phyloP scores from a whole-genome alignment of 2,113 vertebrate genomes.

The Chloebia gouldiae region DNA sequence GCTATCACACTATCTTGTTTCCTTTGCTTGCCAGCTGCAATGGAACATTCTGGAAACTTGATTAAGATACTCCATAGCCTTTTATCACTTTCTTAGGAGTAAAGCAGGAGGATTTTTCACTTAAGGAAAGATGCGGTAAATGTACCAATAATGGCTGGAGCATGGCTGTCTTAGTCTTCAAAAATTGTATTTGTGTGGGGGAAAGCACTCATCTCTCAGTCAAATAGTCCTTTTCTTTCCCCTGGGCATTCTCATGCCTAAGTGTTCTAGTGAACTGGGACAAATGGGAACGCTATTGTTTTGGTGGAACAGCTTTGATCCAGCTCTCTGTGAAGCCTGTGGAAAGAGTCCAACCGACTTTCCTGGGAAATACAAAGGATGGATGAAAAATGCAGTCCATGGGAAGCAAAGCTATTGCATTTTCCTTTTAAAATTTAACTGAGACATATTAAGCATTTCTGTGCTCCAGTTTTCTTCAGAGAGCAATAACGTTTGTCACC shows the following conservation, averaged over 20 bases:
- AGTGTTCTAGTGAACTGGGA: not conserved
- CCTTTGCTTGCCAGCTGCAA: not conserved
- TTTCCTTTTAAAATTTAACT: conserved; percentile 1
- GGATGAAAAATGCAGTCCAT: not conserved
- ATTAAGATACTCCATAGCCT: not conserved
- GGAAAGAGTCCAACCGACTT: not conserved
- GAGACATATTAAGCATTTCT: not conserved
- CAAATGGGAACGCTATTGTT: not conserved
- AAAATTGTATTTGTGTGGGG: fast-evolving
- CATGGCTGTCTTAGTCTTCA: not conserved
- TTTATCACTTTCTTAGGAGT: not conserved
- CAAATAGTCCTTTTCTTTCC: not conserved
- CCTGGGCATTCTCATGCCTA: not conserved
- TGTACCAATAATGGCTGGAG: not conserved
- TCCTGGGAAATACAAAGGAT: not conserved
- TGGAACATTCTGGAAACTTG: not conserved
- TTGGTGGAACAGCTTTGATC: not conserved
- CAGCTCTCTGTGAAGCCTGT: not conserved
- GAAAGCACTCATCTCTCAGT: not conserved
- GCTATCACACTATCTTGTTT: not conserved
- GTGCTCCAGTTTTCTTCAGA: conserved; percentile 2
- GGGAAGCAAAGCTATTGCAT: not conserved
- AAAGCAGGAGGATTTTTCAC: not conserved
- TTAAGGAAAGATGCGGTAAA: not conserved
- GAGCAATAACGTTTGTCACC: not conserved